Evolutionary conservation across 2,888 invertebrate genomes (phyloP), one percentile per base, ranked within the genome.

Genomic region (Lasioglossum lativentre): DNA sequence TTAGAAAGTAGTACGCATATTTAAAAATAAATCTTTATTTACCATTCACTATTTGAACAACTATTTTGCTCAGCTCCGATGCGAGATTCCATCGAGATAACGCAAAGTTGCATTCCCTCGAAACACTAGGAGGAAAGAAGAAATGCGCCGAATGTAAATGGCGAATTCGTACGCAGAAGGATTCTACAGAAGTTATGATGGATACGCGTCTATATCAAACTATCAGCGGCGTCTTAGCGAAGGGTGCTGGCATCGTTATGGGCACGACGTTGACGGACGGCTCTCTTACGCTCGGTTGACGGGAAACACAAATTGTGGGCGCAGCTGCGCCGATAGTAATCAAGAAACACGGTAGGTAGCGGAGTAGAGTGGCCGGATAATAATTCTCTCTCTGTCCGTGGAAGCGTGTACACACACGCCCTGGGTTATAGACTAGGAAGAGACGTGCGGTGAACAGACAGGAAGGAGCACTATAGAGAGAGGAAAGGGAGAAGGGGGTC

Each of bases 321-420:
- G 94, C 94, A 94, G 94, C 94, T 94, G 94, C 92, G 91, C 93
- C 92, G 94, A 94, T 94, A 93, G 93, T 92, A 94, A 94, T 94
- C 94, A 93, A 93, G 93, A 90, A 91, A 94, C 94, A 93, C 93
- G 92, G 92, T 92, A 92, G 92, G 92, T 92, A 92, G 91, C 91
- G 83, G 86, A 90, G 91, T 89, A 90, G 92, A 91, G 91, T 91
- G 91, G 90, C 91, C 88, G 91, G 91, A 91, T 91, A 91, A 91
- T 91, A 91, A 91, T 91, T 86, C 86, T 86, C 86, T 86, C 85
- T 90, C 82, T 85, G 85, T 79, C 85, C 90, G 83, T 87, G 79
- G 79, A 83, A 82, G 79, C 80, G 76, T 85, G 83, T 82, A 84
- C 83, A 84, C 88, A 86, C 78, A 89, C 82, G 80, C 74, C 78